Evolutionary conservation across 2,888 invertebrate species (phyloP), one percentile per base, ranked within the genome.

Genomic region (Drosophila recens): DNA sequence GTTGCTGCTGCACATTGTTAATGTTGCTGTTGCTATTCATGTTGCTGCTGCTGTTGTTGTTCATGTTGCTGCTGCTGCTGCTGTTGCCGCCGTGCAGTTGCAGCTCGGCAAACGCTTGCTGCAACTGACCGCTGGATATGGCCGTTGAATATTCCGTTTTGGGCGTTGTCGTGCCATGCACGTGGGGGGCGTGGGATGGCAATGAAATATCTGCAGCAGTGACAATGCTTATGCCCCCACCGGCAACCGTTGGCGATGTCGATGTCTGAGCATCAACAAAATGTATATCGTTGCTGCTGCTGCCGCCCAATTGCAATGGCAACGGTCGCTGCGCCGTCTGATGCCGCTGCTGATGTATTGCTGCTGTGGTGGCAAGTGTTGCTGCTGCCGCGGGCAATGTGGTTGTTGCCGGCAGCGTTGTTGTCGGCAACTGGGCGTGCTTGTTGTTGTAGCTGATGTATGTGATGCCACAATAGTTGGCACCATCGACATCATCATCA

Each of bases 401-500:
- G 40, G 89, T 82, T 57, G 82, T 79, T 54, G 80, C 82, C 52
- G 80, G 85, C 57, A 80, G 61, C 71, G 78, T 78, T 57, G 91
- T 77, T 51, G 90, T 82, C 48, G 90, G 92, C 83, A 91, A 67
- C 79, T 90, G 90, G 45, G 92, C 89, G 95, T 93, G 97, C 96
- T 86, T 97, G 94, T 94, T 97, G 96, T 92, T 97, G 96, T 93
- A 98, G 97, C 95, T 90, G 36, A 91, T 91, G 67, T 90, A 91
- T 36, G 91, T 91, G 48, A 91, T 91, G 68, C 99, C 99, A 66
- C 96, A 95, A 93, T 97, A 96, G 93, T 98, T 98, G 65, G 99
- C 99, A 90, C 99, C 99, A 53, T 98, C 98, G 73, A 98, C 94
- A 48, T 96, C 95, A 93, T 96, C 96, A 93, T 98, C 98, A 93